phyloP scores from a whole-genome alignment of 2,797 vertebrate species.

The Podargus strigoides region DNA sequence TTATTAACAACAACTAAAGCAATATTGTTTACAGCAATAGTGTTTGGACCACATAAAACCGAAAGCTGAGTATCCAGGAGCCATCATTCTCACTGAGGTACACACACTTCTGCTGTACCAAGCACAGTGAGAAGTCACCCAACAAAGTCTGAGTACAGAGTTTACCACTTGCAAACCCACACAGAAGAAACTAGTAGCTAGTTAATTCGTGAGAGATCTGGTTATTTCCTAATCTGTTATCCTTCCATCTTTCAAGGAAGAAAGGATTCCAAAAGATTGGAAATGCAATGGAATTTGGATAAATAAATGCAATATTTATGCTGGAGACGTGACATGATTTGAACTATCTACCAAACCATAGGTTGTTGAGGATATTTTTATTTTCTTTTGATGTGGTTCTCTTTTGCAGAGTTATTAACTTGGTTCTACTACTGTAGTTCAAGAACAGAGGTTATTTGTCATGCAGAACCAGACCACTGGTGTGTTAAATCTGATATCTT shows the following conservation, averaged over 20 bases:
- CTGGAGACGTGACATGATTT: background rate
- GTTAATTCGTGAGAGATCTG: background rate
- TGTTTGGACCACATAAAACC: background rate
- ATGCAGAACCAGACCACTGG: background rate
- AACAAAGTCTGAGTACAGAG: background rate
- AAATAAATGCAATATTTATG: background rate
- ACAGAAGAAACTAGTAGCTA: background rate
- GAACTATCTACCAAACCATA: background rate
- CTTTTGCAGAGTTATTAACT: background rate
- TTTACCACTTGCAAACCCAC: background rate
- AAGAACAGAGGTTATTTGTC: background rate
- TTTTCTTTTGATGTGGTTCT: background rate
- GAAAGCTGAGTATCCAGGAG: background rate
- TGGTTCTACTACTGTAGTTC: background rate
- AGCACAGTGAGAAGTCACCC: background rate
- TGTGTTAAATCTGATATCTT: background rate
- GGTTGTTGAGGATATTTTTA: background rate
- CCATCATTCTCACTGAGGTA: background rate
- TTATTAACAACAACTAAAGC: conserved; percentile 1
- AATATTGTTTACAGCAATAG: background rate
- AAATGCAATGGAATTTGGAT: background rate
- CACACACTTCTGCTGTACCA: accelerated
- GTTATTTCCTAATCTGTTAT: background rate
- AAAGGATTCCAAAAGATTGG: background rate
- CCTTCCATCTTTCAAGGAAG: background rate